Evolutionary conservation across 1,140 invertebrate species (phyloP), one percentile per base, ranked within the genome.

Genomic region (Spodoptera frugiperda): DNA sequence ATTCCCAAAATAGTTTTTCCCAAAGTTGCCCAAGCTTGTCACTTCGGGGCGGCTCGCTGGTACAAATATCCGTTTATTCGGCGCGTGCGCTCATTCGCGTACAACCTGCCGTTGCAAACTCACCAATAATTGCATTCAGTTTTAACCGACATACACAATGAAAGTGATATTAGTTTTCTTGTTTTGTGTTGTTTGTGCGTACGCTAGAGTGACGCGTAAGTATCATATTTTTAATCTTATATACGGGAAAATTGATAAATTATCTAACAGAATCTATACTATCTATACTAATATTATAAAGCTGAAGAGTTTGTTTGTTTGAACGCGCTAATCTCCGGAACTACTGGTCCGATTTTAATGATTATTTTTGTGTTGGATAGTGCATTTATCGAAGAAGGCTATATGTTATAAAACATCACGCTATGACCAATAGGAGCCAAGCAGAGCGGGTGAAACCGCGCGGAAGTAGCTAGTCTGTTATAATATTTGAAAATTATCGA

Each of bases 1-100:
- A 30, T 71, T 76, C 46, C 48, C 46, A 19, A 73, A 70, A 70
- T 21, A 17, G 2, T 77, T 75, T 84, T 85, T 82, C 77, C 78
- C 76, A 48, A 68, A 73, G 63, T 89, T 86, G 82, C 85, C 53
- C 82, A 90, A 89, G 39, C 67, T 46, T 65, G 30, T 25, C 65
- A 73, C 59, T 54, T 73, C 44, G 44, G 67, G 71, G 51, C 75
- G 63, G 76, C 83, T 82, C 85, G 84, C 82, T 82, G 78, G 78
- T 92, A 91, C 89, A 92, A 90, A 92, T 90, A 91, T 83, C 81
- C 80, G 77, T 70, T 78, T 75, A 76, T 82, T 84, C 79, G 84
- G 82, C 84, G 80, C 75, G 74, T 54, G 78, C 81, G 85, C 82
- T 86, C 89, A 90, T 81, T 91, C 83, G 82, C 78, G 63, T 72